phyloP scores from a whole-genome alignment of 1,140 invertebrate species.

The Dendrolimus punctatus region DNA sequence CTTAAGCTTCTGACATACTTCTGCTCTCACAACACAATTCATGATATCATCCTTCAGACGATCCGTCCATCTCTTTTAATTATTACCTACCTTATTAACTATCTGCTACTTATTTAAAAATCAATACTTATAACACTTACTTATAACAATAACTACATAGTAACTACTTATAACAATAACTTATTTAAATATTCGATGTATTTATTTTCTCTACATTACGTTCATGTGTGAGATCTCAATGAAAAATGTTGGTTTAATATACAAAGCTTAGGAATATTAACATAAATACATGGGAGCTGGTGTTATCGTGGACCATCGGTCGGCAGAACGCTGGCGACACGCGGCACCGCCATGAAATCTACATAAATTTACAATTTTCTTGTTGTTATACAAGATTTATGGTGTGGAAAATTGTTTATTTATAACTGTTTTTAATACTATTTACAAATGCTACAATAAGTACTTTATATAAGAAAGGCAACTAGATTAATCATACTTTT shows the following conservation, averaged over 20 bases:
- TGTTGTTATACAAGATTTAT: slow-evolving; percentile 46
- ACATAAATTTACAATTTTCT: slow-evolving; percentile 57
- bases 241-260: slow-evolving; percentile 21
- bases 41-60: too few relatives aligned
- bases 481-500: not conserved
- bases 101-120: too few relatives aligned
- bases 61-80: too few relatives aligned
- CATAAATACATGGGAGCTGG: slow-evolving; percentile 22
- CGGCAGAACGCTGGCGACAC: slow-evolving; percentile 30
- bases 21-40: too few relatives aligned
- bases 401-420: slow-evolving; percentile 48
- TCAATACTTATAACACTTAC: too few relatives aligned
- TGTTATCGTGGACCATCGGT: slow-evolving; percentile 22
- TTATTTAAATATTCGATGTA: not conserved
- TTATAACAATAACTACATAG: too few relatives aligned
- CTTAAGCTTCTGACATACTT: too few relatives aligned
- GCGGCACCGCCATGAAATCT: slow-evolving; percentile 41
- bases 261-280: slow-evolving; percentile 24
- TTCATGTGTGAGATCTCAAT: slow-evolving; percentile 15
- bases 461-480: too few relatives aligned
- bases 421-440: slow-evolving; percentile 26
- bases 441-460: not conserved
- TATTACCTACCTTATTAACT: too few relatives aligned
- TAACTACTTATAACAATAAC: too few relatives aligned
- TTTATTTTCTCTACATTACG: slow-evolving; percentile 5